Evolutionary conservation across 2,797 vertebrate genomes (phyloP), one percentile per base, ranked within the genome.

Genomic region (Anabas testudineus): DNA sequence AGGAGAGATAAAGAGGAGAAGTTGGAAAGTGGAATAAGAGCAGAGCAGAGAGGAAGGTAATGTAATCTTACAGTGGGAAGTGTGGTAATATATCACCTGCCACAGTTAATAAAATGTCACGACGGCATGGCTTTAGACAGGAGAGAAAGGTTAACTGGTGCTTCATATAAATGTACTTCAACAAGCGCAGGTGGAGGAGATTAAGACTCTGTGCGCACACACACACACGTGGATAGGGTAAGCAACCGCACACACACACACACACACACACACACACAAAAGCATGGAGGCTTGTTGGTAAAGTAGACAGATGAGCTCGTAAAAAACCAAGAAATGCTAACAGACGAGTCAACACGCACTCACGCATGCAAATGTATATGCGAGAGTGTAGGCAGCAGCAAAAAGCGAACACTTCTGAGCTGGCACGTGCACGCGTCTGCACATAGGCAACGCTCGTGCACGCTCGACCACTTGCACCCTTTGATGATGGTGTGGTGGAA

Each of bases 31-130:
- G 56, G 59, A 76, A 72, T 67, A 74, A 66, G 53, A 32, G 42
- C 47, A 77, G 78, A 78, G 71, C 61, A 66, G 59, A 66, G 55
- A 67, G 69, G 28, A 63, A 67, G 78, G 74, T 81, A 91, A 92
- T 88, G 87, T 82, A 89, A 91, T 92, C 88, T 80, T 71, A 81
- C 71, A 48, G 80, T 76, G 86, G 82, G 75, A 87, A 83, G 82
- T 84, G 87, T 80, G 85, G 87, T 90, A 91, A 93, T 93, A 89
- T 83, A 93, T 92, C 90, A 91, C 83, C 86, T 91, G 91, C 88
- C 91, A 90, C 78, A 78, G 88, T 86, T 91, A 90, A 92, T 93
- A 91, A 91, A 91, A 91, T 89, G 80, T 86, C 82, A 87, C 74
- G 24, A 89, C 62, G 60, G 72, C 56, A 56, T 69, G 73, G 84